Conservation (phyloP, 1,140 invertebrate species). For the Arion vulgaris region DNA sequence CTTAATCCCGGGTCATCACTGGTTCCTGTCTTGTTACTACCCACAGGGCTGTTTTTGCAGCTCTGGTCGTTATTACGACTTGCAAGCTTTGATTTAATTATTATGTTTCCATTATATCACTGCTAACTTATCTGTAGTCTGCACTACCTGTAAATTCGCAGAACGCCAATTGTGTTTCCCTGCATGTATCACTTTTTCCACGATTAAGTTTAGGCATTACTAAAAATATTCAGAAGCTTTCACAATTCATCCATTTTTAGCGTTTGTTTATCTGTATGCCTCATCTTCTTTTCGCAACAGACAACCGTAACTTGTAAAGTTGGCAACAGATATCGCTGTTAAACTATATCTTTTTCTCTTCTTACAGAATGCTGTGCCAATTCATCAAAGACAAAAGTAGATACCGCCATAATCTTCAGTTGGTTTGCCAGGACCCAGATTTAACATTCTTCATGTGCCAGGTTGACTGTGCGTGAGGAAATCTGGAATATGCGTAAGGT, state of each 20-base stretch:
- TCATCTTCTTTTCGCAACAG: not conserved
- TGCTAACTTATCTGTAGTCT: not conserved
- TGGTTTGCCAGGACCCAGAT: too few relatives aligned
- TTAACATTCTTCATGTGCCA: too few relatives aligned
- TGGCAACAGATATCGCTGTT: not conserved
- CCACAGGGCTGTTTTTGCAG: too few relatives aligned
- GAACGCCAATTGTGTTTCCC: not conserved
- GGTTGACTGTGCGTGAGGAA: too few relatives aligned
- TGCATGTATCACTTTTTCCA: not conserved
- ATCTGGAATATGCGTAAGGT: too few relatives aligned
- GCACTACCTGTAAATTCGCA: not conserved
- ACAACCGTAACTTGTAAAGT: too few relatives aligned
- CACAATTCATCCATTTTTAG: not conserved
- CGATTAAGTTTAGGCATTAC: not conserved
- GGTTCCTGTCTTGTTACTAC: too few relatives aligned
- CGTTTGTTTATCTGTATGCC: not conserved
- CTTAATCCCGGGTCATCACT: too few relatives aligned
- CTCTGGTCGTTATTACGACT: not conserved
- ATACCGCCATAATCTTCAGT: too few relatives aligned
- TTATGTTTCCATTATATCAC: not conserved
- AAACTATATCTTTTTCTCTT: not conserved
- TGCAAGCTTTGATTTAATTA: slow-evolving; percentile 7
- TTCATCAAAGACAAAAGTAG: slow-evolving; percentile 16
- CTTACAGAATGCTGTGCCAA: not conserved
- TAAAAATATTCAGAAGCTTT: not conserved